Evolutionary conservation across 35 echinoderm and acorn worm species (phyloP), one percentile per base, ranked within the genome.

Genomic region (Stichopus chloronotus): DNA sequence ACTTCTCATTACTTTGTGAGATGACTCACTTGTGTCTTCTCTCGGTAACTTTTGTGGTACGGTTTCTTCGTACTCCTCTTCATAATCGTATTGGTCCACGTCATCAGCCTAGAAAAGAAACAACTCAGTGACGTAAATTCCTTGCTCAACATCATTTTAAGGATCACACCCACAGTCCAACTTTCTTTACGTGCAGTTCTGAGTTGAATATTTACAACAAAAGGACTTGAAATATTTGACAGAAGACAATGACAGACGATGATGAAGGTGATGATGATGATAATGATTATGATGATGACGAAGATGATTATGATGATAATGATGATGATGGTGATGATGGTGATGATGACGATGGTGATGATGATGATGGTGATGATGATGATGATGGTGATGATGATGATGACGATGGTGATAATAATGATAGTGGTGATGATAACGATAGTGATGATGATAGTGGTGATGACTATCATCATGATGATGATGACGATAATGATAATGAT

Each of bases 1-100:
- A 65, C 0, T 65, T 43, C 30, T 43, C 30, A 43, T 43, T 43
- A 43, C 30, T 65, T 14, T 65, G 61, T 79, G 11, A 1, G 52
- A 19, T 54, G 10, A 83, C 80, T 83, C 55, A 83, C 80, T 83
- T 24, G 80, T 83, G 19, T 83, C 80, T 17, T 83, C 80, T 14
- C 80, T 83, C 10, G 25, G 80, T 53, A 83, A 83, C 17, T 83
- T 83, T 83, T 16, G 80, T 6, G 25, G 25, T n/a, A 55, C n/a
- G 55, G 19, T 17, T 12, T 83, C 53, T 43, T 43, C 10, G 52
- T 83, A 55, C 7, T 56, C 80, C 10, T 83, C 55, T 43, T 52
- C 52, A 17, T 83, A 13, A 43, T 81, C 12, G 53, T 81, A 7
- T 55, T 56, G 43, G 55, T 55, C 80, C 7, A 83, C 13, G n/a